Conservation (phyloP, 2,113 vertebrate genomes). For the Lota lota region DNA sequence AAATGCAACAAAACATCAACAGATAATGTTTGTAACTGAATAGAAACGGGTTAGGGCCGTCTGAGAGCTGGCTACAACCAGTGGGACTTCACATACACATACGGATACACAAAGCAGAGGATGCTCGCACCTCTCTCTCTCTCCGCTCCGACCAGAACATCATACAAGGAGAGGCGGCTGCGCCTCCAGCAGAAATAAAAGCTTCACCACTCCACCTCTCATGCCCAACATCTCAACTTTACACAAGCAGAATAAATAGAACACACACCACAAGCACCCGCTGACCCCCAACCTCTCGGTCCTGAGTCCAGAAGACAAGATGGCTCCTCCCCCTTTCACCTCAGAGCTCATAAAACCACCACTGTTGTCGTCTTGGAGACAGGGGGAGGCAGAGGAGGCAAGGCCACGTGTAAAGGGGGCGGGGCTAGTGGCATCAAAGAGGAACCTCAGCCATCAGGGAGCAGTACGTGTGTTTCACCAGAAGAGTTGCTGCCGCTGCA, state of each 20-base stretch:
- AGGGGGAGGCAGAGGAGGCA: no score
- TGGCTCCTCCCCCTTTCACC: not conserved
- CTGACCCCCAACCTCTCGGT: not conserved
- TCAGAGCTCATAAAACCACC: not conserved
- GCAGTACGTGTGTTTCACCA: no score
- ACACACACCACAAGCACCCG: no score
- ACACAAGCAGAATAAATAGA: no score
- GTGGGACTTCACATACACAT: not conserved
- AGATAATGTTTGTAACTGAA: constrained; percentile 42
- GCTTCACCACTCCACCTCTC: constrained; percentile 44
- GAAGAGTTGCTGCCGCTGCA: no score
- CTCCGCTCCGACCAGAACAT: constrained; percentile 73
- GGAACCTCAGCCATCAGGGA: no score
- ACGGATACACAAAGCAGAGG: constrained; percentile 46
- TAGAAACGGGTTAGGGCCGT: not conserved
- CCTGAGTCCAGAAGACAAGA: not conserved
- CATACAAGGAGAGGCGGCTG: constrained; percentile 64
- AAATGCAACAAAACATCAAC: constrained; percentile 36
- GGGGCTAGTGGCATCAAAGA: no score
- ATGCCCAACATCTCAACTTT: no score
- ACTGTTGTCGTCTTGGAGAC: no score
- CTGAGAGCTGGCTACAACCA: not conserved
- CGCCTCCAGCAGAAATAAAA: constrained; percentile 7
- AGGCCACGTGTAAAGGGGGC: no score
- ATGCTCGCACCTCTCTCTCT: constrained; percentile 46